Conservation (phyloP, 2,888 invertebrate genomes). For the Plagodis pulveraria region DNA sequence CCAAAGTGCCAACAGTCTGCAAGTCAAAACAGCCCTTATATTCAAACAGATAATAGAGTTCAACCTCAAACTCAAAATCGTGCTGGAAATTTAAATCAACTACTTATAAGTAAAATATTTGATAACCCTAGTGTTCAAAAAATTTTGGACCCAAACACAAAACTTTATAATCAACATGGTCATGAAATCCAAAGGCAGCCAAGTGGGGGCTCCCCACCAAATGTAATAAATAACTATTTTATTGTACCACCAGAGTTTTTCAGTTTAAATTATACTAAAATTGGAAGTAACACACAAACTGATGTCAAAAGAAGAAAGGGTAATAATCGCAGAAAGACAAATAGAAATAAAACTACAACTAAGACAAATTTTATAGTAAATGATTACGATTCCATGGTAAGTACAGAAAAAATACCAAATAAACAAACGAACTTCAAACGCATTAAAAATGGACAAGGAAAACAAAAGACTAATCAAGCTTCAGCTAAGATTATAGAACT, state of each 20-base stretch:
- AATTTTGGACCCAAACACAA: conserved; percentile 44
- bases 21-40: conserved; percentile 45
- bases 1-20: conserved; percentile 32
- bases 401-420: neutral
- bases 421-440: conserved; percentile 11
- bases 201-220: conserved; percentile 36
- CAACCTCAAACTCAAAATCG: conserved; percentile 43
- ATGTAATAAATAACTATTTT: conserved; percentile 57
- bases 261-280: conserved; percentile 32
- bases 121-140: conserved; percentile 45
- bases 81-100: conserved; percentile 40
- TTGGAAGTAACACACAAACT: conserved; percentile 9
- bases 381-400: conserved; percentile 1
- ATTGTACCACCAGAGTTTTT: conserved; percentile 48
- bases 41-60: conserved; percentile 33
- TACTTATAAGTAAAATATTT: conserved; percentile 50
- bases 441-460: conserved; percentile 5
- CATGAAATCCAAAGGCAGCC: conserved; percentile 36
- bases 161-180: conserved; percentile 46
- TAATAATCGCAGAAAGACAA: conserved; percentile 10
- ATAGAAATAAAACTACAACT: conserved; percentile 7
- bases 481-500: conserved; percentile 11
- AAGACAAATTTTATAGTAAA: conserved; percentile 2
- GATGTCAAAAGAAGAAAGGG: conserved; percentile 2
- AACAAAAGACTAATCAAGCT: conserved; percentile 10